A percentile compares a stretch with the other conserved stretches of the same genome.
Conservation (phyloP, 2,888 invertebrate species). For the Endotricha flammealis region DNA sequence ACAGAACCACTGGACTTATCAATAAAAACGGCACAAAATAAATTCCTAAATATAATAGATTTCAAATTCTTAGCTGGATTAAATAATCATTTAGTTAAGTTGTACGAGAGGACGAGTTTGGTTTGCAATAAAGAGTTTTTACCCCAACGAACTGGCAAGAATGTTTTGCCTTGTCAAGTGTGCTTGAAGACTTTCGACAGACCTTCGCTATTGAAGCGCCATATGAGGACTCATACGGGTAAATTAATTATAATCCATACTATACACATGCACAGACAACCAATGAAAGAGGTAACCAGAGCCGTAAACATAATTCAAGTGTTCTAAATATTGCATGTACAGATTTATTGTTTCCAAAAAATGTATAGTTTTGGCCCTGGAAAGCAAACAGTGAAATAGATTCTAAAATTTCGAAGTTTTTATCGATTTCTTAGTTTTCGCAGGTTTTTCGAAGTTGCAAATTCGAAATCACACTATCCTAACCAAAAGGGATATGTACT, state of each 20-base stretch:
- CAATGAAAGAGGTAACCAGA: no score
- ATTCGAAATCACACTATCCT: no score
- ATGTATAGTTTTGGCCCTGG: no score
- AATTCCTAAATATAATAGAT: slow-evolving; percentile 52
- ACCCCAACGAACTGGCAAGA: slow-evolving; percentile 40
- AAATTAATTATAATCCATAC: slow-evolving; percentile 20
- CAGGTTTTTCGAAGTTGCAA: no score
- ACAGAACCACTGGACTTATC: slow-evolving; percentile 65
- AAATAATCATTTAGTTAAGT: slow-evolving; percentile 56
- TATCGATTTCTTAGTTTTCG: no score
- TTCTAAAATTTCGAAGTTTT: no score
- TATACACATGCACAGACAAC: no score
- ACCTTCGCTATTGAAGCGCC: slow-evolving; percentile 82
- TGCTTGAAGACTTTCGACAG: slow-evolving; percentile 84
- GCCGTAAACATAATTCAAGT: no score
- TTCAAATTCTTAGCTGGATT: slow-evolving; percentile 60
- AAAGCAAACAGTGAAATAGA: no score
- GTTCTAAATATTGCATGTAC: no score
- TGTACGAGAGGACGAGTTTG: slow-evolving; percentile 57
- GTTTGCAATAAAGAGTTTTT: slow-evolving; percentile 33
- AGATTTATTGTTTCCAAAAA: no score
- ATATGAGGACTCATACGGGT: slow-evolving; percentile 84
- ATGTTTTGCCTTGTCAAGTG: slow-evolving; percentile 76
- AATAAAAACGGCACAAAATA: slow-evolving; percentile 22
- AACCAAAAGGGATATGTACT: no score